phyloP scores from a whole-genome alignment of 2,797 vertebrate species.

The Poecilia velifera region DNA sequence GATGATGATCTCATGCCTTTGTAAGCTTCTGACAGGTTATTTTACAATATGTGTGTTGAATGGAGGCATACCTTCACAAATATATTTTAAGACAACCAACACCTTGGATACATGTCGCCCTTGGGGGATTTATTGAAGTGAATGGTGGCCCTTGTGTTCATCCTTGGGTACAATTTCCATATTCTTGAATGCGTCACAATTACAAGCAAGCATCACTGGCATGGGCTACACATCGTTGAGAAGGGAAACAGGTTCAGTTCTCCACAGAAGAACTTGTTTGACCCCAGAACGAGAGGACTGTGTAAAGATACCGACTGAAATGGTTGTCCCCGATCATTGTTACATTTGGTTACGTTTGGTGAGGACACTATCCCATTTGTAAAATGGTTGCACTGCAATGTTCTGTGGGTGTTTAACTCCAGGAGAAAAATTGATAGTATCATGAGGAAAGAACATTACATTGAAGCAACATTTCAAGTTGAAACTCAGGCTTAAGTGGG shows the following conservation, averaged over 20 bases:
- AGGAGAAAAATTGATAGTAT: not conserved
- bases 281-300: not conserved
- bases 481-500: not conserved
- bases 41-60: not conserved
- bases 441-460: not conserved
- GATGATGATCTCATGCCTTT: not conserved
- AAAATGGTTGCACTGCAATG: not conserved
- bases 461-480: not conserved
- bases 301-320: not conserved
- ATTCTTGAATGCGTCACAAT: not conserved
- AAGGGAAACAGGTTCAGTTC: not conserved
- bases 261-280: not conserved
- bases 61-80: not conserved
- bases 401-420: not conserved
- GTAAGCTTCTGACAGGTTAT: not conserved
- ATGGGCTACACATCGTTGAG: not conserved
- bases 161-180: not conserved
- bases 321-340: not conserved
- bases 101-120: not conserved
- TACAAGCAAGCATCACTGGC: not conserved
- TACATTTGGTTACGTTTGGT: not conserved
- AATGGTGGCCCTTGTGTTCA: not conserved
- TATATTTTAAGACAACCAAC: not conserved
- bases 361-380: not conserved
- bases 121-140: not conserved